Evolutionary conservation across 2,113 vertebrate genomes (phyloP), one percentile per base, ranked within the genome.

Genomic region (Phaethornis superciliosus): DNA sequence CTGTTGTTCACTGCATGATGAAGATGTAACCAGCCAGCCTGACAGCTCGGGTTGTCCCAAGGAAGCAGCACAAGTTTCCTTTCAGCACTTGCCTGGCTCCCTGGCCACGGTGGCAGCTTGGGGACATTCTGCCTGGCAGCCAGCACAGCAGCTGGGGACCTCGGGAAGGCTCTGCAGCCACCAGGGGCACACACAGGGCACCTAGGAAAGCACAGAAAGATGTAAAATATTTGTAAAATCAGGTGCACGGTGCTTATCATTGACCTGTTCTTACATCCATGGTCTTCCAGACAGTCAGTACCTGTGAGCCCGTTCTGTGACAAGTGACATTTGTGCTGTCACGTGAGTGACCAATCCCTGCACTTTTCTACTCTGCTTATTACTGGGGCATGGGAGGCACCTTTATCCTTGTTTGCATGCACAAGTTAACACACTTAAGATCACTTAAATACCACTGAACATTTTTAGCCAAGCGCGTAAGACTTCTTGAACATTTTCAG

Each of bases 91-190:
- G 23, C 46, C 15, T 0, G 2, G 30, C 44, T 70, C 51, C 52
- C 24, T 40, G 10, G 37, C 32, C 0, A 0, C 2, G 1, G 40
- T 1, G 0, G 19, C 10, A 37, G 15, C 5, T 1, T 33, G 47
- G 20, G 27, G 10, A 13, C 32, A 1, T n/a, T 32, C 63, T 12
- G 14, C 70, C 63, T 40, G 40, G 40, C 65, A 30, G 42, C 47
- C 5, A 3, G 22, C 49, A 20, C 49, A 16, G 62, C 90, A 85
- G 33, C 28, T 6, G 1, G 13, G 16, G 3, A 37, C 18, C 54
- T 37, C 1, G 4, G 33, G 15, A 32, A 24, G 13, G 3, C 70
- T 55, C 40, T 49, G 23, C 1, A 1, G 42, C 62, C 54, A 4
- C 40, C 46, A 7, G 0, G 1, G 21, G 27, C 47, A 82, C 54